phyloP scores from a whole-genome alignment of 2,113 vertebrate species.

The Motacilla tschutschensis region DNA sequence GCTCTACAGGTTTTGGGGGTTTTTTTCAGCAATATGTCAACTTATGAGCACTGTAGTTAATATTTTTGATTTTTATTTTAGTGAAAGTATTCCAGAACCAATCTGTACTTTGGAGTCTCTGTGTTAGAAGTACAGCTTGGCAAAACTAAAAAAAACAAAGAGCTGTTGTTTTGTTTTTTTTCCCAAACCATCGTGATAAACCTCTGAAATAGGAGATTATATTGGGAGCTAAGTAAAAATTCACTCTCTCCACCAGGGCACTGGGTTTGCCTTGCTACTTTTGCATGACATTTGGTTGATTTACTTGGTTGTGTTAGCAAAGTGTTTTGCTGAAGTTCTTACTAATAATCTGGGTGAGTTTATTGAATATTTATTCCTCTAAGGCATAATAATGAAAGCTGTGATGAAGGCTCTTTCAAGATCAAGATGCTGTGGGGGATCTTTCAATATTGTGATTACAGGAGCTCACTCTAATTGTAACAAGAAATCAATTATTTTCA shows the following conservation, averaged over 20 bases:
- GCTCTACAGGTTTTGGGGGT: accelerated
- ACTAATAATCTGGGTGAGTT: neutral
- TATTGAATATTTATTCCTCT: neutral
- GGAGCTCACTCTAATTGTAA: neutral
- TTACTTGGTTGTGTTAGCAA: neutral
- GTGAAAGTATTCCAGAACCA: neutral
- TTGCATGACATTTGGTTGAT: neutral
- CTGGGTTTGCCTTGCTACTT: neutral
- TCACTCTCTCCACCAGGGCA: neutral
- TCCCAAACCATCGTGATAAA: neutral
- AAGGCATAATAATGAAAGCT: neutral
- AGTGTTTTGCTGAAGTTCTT: neutral
- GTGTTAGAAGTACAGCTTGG: neutral
- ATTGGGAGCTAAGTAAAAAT: neutral
- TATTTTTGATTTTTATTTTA: neutral
- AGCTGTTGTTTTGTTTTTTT: neutral
- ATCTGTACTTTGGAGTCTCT: neutral
- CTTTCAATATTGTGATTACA: neutral
- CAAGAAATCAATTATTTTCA: neutral
- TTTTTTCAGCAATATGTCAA: neutral
- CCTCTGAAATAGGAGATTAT: neutral
- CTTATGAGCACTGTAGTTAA: neutral
- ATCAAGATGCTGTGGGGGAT: neutral
- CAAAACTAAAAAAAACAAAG: neutral
- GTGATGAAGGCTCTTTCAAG: neutral